A percentile compares a stretch with the other conserved stretches of the same genome.
Evolutionary conservation across 2,888 invertebrate species (phyloP).

Genomic region (Malthinus seriepunctatus): DNA sequence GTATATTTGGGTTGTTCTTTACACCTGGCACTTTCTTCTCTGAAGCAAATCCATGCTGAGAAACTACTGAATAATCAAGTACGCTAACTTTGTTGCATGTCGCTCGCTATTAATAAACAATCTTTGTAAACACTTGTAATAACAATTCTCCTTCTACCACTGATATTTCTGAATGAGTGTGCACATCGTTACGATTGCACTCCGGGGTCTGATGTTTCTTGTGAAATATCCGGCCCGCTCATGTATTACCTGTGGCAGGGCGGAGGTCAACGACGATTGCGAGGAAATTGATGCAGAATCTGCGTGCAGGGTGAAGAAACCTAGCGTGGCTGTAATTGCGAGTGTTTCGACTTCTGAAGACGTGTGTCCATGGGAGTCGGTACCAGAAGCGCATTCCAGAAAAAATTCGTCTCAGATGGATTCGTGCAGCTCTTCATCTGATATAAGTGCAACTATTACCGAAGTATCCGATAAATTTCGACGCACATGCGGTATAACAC

Average conservation of each 20-base stretch:
- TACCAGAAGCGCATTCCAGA: constrained; percentile 52
- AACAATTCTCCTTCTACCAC: constrained; percentile 27
- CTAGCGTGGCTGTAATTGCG: constrained; percentile 49
- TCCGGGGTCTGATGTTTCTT: constrained; percentile 13
- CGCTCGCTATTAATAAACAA: constrained; percentile 14
- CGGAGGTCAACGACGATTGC: constrained; percentile 32
- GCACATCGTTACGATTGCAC: constrained; percentile 26
- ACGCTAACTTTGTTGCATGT: constrained; percentile 17
- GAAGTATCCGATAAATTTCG: constrained; percentile 64
- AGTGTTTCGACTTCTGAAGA: constrained; percentile 58
- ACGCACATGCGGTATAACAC: constrained; percentile 65
- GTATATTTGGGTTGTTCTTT: neutral
- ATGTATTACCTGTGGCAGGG: constrained; percentile 33
- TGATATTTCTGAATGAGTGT: constrained; percentile 28
- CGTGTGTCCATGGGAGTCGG: constrained; percentile 62
- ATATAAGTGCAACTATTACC: constrained; percentile 64
- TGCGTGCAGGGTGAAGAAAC: constrained; percentile 51
- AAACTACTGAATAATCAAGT: neutral
- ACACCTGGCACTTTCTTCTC: constrained; percentile 7
- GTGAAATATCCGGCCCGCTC: constrained; percentile 21
- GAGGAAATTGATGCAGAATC: constrained; percentile 30
- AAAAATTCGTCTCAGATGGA: constrained; percentile 71
- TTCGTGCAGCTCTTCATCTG: constrained; percentile 76
- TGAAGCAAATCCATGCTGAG: constrained; percentile 1
- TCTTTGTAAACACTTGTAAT: constrained; percentile 10